Base-by-base conservation (phyloP, 1,140 invertebrate genomes). In the Apis dorsata region DNA sequence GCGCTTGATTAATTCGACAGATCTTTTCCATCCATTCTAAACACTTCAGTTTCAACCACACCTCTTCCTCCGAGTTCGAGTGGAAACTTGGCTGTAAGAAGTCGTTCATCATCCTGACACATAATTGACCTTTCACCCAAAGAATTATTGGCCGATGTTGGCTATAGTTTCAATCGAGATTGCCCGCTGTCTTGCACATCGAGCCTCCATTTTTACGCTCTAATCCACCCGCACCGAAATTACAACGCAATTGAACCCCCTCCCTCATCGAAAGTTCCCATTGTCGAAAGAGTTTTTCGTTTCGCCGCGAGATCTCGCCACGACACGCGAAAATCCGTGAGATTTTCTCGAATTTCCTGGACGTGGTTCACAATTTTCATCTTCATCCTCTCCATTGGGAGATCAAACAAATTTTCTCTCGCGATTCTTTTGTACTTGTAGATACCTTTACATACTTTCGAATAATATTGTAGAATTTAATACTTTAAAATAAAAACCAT, bases 91-190 rank as follows among this genome's bases (percentile, higher is more conserved):
- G 15, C 9, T 60, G 60, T 66, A 74, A 74, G 79, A 74, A 81
- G 69, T 81, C 79, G 69, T 81, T 74, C 71, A 81, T 81, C 79
- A 81, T 65, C 51, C 77, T 66, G 79, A 55, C 79, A 81, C 59
- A 74, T 81, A 81, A 81, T 81, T 81, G 79, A 81, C 70, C 60
- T 74, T 81, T 81, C 79, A 57, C 24, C 60, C 19, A 13, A 74
- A 74, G 79, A 81, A 74, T 81, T 81, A 81, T 74, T 34, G 70
- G 17, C 21, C 60, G 60, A 21, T 21, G 60, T 28, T 21, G 60
- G 28, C 60, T 60, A 66, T 74, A 73, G 62, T 81, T 74, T 74
- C 70, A 57, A 81, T 81, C 70, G 24, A 74, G 70, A 74, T 65
- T 65, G 49, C 60, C 49, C 28, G 44, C 60, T 24, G 60, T 80